Base-by-base conservation (phyloP, 2,113 vertebrate genomes). In the Gymnarchus niloticus region DNA sequence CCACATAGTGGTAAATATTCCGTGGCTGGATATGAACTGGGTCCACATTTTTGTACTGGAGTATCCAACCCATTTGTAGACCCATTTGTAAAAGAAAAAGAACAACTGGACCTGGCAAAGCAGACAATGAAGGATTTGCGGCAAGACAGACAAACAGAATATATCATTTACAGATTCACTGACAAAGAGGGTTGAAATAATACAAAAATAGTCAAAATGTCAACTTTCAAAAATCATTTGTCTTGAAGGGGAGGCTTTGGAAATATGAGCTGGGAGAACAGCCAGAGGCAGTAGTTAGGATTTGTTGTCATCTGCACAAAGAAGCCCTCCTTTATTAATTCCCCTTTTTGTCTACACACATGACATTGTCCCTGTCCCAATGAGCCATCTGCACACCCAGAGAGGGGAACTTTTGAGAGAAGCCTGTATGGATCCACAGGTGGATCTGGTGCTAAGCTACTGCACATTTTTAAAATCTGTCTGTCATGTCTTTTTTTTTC, bases 281-380 rank as follows among this genome's bases (percentile, higher is more conserved):
- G 73, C 28, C 33, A 59, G 88, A 51, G 88, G 69, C 83, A 0
- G 0, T 65, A 90, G 89, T 89, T 89, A 85, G 37, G 84, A 85
- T 89, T 87, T 86, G 85, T 90, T 87, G 87, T 89, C 93, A 92
- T 87, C 84, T 90, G 91, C 92, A 92, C 93, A 92, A 93, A 91
- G 92, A 89, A 90, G 90, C 91, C 89, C 92, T 89, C 91, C 93
- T 23, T 41, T 88, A 91, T 88, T 92, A 92, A 91, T 87, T 88
- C 88, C 69, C 92, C 92, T 93, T 44, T 93, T 93, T 94, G 93
- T 93, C 52, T 21, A 86, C 0, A 87, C 90, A 88, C 92, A 92
- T 93, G 94, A 91, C 92, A 93, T 90, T 91, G 87, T 90, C 93
- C 44, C 28, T 33, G 21, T 28, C 25, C 0, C 28, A 69, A 12